These are phyloP conservation scores for Rugalucina vietnamica DNA, from an alignment of 2,888 invertebrate genomes.

Conservation along the genomic window DNA sequence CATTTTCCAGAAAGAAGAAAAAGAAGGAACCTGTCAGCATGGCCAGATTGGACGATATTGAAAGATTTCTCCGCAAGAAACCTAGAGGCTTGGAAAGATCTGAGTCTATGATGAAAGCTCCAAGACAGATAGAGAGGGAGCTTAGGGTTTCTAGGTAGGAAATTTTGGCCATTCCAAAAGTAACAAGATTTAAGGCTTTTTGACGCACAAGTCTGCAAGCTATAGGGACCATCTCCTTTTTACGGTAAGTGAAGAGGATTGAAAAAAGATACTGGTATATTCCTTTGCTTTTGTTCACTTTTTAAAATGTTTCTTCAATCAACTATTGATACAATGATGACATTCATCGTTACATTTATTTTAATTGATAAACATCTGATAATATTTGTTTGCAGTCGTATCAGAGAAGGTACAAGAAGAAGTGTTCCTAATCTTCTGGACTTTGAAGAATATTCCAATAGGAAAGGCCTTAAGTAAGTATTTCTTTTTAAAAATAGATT, in stretches of 20 bases:
- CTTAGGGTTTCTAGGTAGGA: slow-evolving; percentile 74
- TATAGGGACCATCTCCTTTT: not conserved
- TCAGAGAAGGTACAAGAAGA: slow-evolving; percentile 67
- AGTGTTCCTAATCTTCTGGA: slow-evolving; percentile 78
- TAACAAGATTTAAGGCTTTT: not conserved
- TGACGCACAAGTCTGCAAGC: not conserved
- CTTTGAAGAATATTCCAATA: slow-evolving; percentile 75
- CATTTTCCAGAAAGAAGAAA: slow-evolving; percentile 66
- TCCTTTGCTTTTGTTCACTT: too few species aligned
- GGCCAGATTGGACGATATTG: slow-evolving; percentile 78
- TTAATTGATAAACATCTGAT: not conserved
- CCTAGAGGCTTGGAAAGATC: slow-evolving; percentile 66
- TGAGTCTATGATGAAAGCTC: slow-evolving; percentile 73
- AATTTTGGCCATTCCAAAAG: too few species aligned
- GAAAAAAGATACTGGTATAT: too few species aligned
- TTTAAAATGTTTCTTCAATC: too few species aligned
- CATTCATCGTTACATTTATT: too few species aligned
- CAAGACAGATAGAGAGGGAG: slow-evolving; percentile 74
- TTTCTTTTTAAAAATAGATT: too few species aligned
- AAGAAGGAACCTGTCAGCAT: slow-evolving; percentile 73
- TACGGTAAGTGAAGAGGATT: not conserved
- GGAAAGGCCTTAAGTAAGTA: slow-evolving; percentile 76
- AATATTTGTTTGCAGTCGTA: slow-evolving; percentile 61
- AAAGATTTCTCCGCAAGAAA: slow-evolving; percentile 73
- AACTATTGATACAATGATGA: not conserved